Percentiles rank a stretch among this genome's conserved stretches.
Conservation (phyloP, 2,888 invertebrate genomes). For the Amiota communis region DNA sequence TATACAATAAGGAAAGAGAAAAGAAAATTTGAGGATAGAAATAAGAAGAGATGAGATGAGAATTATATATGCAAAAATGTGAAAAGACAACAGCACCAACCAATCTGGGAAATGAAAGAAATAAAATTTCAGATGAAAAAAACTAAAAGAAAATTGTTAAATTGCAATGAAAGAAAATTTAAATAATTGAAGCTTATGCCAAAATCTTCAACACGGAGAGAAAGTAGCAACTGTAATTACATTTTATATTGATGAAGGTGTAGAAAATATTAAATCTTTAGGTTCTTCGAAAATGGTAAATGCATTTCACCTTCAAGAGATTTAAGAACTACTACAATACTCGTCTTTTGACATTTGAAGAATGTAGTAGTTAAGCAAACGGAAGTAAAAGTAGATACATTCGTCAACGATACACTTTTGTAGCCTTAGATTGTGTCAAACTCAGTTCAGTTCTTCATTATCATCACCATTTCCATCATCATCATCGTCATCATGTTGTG, state of each 20-base stretch:
- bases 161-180: constrained; percentile 61
- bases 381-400: no score
- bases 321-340: no score
- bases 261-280: no score
- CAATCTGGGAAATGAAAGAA: not conserved
- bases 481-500: no score
- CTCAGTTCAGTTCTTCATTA: no score
- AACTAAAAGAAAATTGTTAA: not conserved
- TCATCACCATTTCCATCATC: no score
- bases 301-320: not conserved
- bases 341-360: no score
- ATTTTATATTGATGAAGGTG: constrained; percentile 62
- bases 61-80: not conserved
- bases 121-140: not conserved
- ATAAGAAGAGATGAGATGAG: not conserved
- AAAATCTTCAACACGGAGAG: constrained; percentile 36
- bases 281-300: not conserved
- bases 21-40: not conserved
- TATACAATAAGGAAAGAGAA: not conserved
- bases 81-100: not conserved
- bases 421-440: no score
- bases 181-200: constrained; percentile 60
- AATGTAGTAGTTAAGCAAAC: no score
- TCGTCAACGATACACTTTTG: no score
- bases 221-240: constrained; percentile 22